Conservation (phyloP, 2,113 vertebrate genomes). For the Atractosteus spatula region DNA sequence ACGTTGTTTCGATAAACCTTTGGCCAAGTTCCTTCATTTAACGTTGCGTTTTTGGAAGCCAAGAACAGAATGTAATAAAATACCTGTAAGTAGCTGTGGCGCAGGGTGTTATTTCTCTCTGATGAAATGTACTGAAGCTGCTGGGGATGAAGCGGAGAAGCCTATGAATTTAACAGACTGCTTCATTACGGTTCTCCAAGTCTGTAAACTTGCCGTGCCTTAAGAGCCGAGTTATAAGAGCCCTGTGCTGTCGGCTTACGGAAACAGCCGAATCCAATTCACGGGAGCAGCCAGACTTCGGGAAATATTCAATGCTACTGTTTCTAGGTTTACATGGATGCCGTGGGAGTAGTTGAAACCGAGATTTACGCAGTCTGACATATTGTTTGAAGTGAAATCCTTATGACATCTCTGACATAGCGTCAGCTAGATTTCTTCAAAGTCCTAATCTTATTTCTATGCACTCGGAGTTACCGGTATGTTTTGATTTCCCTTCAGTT, state of each 20-base stretch:
- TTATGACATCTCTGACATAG: too few relatives aligned
- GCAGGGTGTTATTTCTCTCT: constrained; percentile 20
- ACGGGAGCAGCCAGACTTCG: not conserved
- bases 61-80: constrained; percentile 22
- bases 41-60: constrained; percentile 15
- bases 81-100: constrained; percentile 25
- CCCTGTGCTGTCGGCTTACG: constrained; percentile 15
- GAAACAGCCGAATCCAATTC: constrained; percentile 10
- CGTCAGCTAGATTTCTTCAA: too few relatives aligned
- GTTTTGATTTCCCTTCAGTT: too few relatives aligned
- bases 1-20: constrained; percentile 4
- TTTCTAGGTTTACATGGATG: not conserved
- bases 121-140: constrained; percentile 20
- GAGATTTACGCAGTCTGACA: not conserved
- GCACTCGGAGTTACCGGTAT: too few relatives aligned
- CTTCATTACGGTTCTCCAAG: constrained; percentile 14
- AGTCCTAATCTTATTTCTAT: too few relatives aligned
- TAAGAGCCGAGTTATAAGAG: constrained; percentile 10
- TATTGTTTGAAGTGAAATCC: not conserved
- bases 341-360: constrained; percentile 5
- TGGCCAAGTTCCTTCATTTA: constrained; percentile 11
- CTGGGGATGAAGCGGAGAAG: constrained; percentile 14
- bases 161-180: constrained; percentile 20
- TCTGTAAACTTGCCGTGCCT: constrained; percentile 20
- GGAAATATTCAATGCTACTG: constrained; percentile 16